Conservation (phyloP, 2,113 vertebrate genomes). For the Camelus dromedarius region DNA sequence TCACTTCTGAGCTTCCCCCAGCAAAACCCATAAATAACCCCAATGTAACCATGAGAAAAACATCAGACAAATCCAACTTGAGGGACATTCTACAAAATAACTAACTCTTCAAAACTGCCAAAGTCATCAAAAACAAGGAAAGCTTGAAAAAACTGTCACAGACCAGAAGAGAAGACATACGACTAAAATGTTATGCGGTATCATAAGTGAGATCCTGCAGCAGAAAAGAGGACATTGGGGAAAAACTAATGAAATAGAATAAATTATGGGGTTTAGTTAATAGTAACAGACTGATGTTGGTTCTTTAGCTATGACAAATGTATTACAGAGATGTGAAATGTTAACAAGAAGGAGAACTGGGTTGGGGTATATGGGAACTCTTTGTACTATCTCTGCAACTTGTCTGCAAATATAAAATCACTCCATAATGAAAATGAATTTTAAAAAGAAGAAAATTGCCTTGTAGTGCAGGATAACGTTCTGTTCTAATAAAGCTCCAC, state of each 20-base stretch:
- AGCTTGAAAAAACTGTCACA: not conserved
- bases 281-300: rapidly evolving
- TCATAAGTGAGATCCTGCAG: not conserved
- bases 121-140: slow-evolving; percentile 2
- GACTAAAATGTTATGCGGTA: not conserved
- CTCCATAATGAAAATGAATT: not conserved
- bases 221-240: not conserved
- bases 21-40: not conserved
- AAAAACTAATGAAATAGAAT: not conserved
- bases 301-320: not conserved
- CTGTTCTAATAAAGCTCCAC: not conserved
- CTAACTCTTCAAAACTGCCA: not conserved
- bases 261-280: not conserved
- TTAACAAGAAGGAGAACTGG: not conserved
- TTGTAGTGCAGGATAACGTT: not conserved
- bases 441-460: not conserved
- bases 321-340: not conserved
- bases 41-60: not conserved
- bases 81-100: not conserved
- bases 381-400: not conserved
- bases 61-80: not conserved
- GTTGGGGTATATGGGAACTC: not conserved
- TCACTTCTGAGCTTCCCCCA: not conserved
- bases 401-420: not conserved
- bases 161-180: not conserved